These are phyloP conservation scores for Bufotes viridis DNA, from an alignment of 2,797 vertebrate species.

Conservation along the genomic window DNA sequence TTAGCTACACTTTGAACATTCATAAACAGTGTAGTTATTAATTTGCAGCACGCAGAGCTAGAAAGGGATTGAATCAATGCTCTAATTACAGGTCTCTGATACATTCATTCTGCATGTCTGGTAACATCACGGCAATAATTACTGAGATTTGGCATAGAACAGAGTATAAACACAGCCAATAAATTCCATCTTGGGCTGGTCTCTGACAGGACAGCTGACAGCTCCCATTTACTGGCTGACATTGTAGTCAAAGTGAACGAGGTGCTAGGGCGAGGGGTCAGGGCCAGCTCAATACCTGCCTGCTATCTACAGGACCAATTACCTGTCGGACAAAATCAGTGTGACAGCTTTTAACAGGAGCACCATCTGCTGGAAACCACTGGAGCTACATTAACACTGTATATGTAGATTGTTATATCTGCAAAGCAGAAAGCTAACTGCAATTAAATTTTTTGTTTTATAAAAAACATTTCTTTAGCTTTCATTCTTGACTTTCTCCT, in stretches of 20 bases:
- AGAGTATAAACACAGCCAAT: constrained; percentile 65
- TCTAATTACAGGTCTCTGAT: constrained; percentile 64
- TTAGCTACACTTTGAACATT: constrained; percentile 27
- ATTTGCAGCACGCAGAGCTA: constrained; percentile 42
- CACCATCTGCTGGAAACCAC: constrained; percentile 73
- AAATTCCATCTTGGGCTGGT: constrained; percentile 63
- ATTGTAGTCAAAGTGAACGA: constrained; percentile 48
- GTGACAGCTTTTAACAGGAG: constrained; percentile 67
- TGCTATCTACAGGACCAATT: constrained; percentile 57
- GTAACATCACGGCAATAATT: constrained; percentile 68
- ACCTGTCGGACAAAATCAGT: constrained; percentile 59
- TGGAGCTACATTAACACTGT: neutral
- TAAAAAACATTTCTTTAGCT: neutral
- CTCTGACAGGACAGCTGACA: constrained; percentile 63
- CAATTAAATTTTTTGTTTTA: neutral
- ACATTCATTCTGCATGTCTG: constrained; percentile 68
- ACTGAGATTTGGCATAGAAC: constrained; percentile 65
- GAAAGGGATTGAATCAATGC: constrained; percentile 50
- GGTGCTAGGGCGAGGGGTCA: constrained; percentile 63
- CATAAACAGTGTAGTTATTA: constrained; percentile 48
- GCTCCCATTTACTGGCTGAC: constrained; percentile 68
- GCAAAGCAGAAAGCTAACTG: neutral
- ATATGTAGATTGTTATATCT: neutral
- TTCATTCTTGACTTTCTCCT: neutral
- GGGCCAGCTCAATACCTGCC: constrained; percentile 62